Conservation (phyloP, 2,113 vertebrate species). For the Apus apus region DNA sequence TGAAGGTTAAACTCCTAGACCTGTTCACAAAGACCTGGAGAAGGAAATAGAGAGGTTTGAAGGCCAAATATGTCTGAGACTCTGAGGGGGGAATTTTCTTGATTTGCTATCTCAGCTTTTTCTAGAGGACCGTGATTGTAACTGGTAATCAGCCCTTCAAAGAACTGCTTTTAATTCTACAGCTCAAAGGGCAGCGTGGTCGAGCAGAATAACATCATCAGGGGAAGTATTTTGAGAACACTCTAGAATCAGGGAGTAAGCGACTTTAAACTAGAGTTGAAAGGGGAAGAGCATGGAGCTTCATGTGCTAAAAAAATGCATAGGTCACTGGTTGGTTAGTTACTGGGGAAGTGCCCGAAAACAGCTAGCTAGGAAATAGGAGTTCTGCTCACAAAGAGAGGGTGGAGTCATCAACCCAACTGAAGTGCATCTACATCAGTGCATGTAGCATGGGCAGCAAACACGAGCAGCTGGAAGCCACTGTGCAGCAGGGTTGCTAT, state of each 20-base stretch:
- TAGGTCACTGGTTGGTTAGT: too few species aligned
- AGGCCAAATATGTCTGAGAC: neutral
- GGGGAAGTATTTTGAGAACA: neutral
- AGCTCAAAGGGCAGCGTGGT: neutral
- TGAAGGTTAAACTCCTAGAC: neutral
- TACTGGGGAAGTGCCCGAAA: too few species aligned
- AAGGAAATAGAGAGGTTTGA: neutral
- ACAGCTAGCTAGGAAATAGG: too few species aligned
- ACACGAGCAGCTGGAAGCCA: too few species aligned
- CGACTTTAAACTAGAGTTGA: too few species aligned
- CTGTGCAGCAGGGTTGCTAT: too few species aligned
- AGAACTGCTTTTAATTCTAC: neutral
- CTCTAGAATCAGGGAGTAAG: neutral
- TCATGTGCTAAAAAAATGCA: too few species aligned
- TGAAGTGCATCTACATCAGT: too few species aligned
- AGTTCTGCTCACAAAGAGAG: too few species aligned
- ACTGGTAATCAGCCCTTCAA: neutral
- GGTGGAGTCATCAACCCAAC: too few species aligned
- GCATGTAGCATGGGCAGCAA: too few species aligned
- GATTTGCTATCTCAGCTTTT: neutral
- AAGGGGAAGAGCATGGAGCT: too few species aligned
- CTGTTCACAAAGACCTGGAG: neutral
- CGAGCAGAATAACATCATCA: accelerated
- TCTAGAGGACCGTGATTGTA: neutral
- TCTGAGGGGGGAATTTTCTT: neutral